Conservation (phyloP, 2,888 invertebrate species). For the Athetis lepigone region DNA sequence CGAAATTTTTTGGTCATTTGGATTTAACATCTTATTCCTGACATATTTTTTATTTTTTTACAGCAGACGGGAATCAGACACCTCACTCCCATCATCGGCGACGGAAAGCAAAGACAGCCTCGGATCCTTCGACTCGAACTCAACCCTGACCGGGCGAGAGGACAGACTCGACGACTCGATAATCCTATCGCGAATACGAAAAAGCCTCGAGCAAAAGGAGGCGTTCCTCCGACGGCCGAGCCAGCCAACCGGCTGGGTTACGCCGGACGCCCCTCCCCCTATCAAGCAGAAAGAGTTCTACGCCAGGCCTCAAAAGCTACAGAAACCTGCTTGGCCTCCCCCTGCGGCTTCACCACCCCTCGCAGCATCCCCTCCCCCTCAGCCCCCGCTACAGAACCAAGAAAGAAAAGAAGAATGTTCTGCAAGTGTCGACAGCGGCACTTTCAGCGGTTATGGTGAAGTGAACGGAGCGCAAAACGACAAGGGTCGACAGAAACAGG, state of each 20-base stretch:
- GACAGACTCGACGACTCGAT: constrained; percentile 93
- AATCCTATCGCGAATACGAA: constrained; percentile 94
- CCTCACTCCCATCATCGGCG: constrained; percentile 91
- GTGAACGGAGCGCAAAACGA: constrained; percentile 83
- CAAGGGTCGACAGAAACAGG: constrained; percentile 82
- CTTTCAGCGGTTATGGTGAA: constrained; percentile 86
- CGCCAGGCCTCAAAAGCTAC: constrained; percentile 94
- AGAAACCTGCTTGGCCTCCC: constrained; percentile 93
- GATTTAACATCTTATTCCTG: neutral
- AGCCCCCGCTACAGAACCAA: constrained; percentile 65
- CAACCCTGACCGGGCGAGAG: constrained; percentile 92
- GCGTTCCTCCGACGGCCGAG: constrained; percentile 95
- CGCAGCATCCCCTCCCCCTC: constrained; percentile 92
- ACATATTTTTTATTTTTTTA: constrained; percentile 48
- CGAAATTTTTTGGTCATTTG: no score
- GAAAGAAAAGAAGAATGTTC: constrained; percentile 87
- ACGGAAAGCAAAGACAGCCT: constrained; percentile 93
- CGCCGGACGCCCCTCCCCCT: constrained; percentile 86
- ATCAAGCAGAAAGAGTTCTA: constrained; percentile 94
- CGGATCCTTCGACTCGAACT: constrained; percentile 92
- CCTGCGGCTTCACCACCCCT: constrained; percentile 83
- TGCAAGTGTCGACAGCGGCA: constrained; percentile 87
- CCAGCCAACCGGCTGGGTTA: constrained; percentile 91
- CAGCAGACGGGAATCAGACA: constrained; percentile 91
- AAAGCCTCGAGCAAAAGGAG: constrained; percentile 97